These are phyloP conservation scores for Pyrocephalus nanus DNA, from an alignment of 2,797 vertebrate genomes.

Conservation along the genomic window DNA sequence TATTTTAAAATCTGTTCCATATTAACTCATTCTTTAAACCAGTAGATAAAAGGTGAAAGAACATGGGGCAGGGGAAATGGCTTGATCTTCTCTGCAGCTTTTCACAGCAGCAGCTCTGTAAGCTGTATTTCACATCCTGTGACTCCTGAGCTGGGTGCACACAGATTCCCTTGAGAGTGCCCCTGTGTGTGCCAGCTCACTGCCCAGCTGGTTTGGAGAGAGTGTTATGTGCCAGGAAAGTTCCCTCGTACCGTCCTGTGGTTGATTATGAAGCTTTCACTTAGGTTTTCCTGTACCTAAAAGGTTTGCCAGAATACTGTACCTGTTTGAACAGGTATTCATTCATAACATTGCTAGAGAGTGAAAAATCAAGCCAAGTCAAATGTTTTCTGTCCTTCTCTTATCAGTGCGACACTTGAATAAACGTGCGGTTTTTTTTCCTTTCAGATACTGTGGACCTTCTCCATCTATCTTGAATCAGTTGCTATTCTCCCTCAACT, in stretches of 20 bases:
- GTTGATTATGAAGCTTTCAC: neutral
- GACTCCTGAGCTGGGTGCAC: neutral
- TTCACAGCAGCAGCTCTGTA: neutral
- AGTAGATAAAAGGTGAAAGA: neutral
- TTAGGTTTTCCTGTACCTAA: neutral
- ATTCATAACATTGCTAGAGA: neutral
- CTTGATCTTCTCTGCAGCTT: neutral
- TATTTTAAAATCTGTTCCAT: neutral
- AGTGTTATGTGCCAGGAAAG: neutral
- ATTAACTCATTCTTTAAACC: neutral
- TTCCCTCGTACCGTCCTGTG: rapidly evolving
- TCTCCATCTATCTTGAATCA: conserved; percentile 96
- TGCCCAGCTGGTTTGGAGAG: neutral
- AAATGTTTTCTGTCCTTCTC: neutral
- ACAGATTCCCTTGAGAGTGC: neutral
- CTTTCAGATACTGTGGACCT: conserved; percentile 94
- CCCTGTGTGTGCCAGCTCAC: neutral
- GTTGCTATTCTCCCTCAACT: conserved; percentile 96
- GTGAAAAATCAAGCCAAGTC: neutral
- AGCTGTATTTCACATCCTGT: neutral
- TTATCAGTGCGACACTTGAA: neutral
- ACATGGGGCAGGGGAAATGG: rapidly evolving
- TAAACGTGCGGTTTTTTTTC: neutral
- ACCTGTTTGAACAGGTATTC: neutral
- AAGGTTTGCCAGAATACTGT: neutral